These are phyloP conservation scores for Harlomillsia oculata DNA, from an alignment of 1,140 invertebrate species.

Conservation along the genomic window DNA sequence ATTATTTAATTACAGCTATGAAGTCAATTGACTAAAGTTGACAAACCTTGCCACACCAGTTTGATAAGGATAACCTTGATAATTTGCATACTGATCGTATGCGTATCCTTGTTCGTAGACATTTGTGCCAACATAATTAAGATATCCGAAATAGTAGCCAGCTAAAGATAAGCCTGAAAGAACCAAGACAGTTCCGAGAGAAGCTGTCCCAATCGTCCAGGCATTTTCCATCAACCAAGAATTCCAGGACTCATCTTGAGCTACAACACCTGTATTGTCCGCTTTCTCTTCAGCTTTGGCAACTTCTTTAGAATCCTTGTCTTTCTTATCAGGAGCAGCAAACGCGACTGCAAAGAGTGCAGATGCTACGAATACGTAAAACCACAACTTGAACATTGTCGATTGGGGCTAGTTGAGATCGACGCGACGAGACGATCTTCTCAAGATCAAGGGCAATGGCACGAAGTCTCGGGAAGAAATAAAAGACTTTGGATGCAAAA, in stretches of 20 bases:
- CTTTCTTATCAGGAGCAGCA: conserved; percentile 25
- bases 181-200: conserved; percentile 12
- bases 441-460: neutral
- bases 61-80: too few relatives aligned
- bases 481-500: too few relatives aligned
- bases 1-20: too few relatives aligned
- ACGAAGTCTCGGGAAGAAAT: too few relatives aligned
- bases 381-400: neutral
- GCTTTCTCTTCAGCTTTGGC: conserved; percentile 5
- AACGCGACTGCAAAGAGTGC: conserved; percentile 15
- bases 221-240: conserved; percentile 3
- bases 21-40: too few relatives aligned
- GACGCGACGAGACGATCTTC: neutral
- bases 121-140: too few relatives aligned
- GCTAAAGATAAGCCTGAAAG: conserved; percentile 13
- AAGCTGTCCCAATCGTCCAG: conserved; percentile 2
- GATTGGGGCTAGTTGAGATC: neutral
- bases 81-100: too few relatives aligned
- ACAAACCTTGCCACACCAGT: too few relatives aligned
- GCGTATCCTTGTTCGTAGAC: too few relatives aligned
- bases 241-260: conserved; percentile 4
- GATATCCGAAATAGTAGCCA: conserved; percentile 29
- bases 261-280: conserved; percentile 6
- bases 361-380: neutral
- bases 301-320: neutral